phyloP scores from a whole-genome alignment of 2,888 invertebrate species.

The Agrotis segetum region DNA sequence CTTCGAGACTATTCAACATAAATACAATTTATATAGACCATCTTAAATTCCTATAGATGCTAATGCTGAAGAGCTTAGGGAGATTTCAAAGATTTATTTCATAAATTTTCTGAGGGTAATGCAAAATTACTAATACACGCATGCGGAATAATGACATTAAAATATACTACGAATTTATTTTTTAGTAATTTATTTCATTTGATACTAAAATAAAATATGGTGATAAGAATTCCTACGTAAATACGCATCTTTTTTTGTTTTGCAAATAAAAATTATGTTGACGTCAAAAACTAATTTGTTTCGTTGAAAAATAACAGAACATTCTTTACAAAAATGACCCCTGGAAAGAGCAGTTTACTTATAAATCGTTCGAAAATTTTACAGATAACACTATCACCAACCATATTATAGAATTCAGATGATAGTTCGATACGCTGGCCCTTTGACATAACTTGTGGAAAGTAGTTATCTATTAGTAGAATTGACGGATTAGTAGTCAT shows the following conservation, averaged over 20 bases:
- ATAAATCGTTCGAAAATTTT: too few relatives aligned
- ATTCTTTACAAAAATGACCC: too few relatives aligned
- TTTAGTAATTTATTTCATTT: not conserved
- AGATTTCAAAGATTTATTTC: constrained; percentile 19
- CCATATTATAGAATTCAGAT: too few relatives aligned
- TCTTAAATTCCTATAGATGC: constrained; percentile 56
- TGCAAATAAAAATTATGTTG: not conserved
- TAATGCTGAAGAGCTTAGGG: constrained; percentile 26
- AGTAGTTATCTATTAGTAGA: not conserved
- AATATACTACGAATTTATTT: constrained; percentile 15
- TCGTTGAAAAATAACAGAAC: too few relatives aligned
- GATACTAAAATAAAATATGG: constrained; percentile 4
- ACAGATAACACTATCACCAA: too few relatives aligned
- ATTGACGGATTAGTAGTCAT: not conserved
- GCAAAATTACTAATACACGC: constrained; percentile 18
- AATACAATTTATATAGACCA: constrained; percentile 47
- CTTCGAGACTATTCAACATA: constrained; percentile 56
- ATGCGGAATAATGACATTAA: constrained; percentile 13
- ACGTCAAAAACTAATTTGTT: not conserved
- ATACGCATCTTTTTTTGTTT: not conserved
- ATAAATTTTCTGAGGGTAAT: constrained; percentile 19
- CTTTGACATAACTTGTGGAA: not conserved
- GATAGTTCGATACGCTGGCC: too few relatives aligned
- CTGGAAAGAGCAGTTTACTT: too few relatives aligned
- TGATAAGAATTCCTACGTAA: not conserved